phyloP scores from a whole-genome alignment of 2,113 vertebrate species.

The Hoplias malabaricus region DNA sequence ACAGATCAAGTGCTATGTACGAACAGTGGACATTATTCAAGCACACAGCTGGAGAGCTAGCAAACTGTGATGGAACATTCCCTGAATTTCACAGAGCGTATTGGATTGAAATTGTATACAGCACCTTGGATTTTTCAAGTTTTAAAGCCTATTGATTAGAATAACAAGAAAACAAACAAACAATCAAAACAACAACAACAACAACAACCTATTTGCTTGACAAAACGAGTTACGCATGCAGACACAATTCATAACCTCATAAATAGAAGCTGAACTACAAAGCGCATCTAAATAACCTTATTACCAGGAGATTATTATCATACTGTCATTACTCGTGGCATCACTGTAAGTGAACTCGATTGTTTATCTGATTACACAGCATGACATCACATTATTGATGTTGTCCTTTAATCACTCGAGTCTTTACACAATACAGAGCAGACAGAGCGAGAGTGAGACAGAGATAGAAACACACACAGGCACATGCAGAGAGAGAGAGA shows the following conservation, averaged over 20 bases:
- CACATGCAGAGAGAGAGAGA: not conserved
- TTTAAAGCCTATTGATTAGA: too few relatives aligned
- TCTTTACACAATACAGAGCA: slow-evolving; percentile 14
- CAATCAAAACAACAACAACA: too few relatives aligned
- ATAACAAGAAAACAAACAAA: too few relatives aligned
- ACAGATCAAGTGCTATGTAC: too few relatives aligned
- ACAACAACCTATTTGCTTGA: too few relatives aligned
- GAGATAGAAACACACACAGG: too few relatives aligned
- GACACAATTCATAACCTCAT: not conserved
- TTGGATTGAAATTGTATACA: too few relatives aligned
- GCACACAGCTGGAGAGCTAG: too few relatives aligned
- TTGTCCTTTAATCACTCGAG: slow-evolving; percentile 15
- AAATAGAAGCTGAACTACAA: not conserved
- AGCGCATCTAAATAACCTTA: not conserved
- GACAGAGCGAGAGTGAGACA: not conserved
- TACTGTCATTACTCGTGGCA: slow-evolving; percentile 17
- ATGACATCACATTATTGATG: slow-evolving; percentile 39
- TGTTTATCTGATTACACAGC: slow-evolving; percentile 39
- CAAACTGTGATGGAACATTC: too few relatives aligned
- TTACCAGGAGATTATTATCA: slow-evolving; percentile 19
- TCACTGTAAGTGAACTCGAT: slow-evolving; percentile 8
- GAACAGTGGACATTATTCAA: too few relatives aligned
- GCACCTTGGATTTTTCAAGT: not conserved
- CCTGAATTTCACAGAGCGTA: too few relatives aligned
- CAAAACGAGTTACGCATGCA: not conserved